Percentiles rank a stretch among this genome's conserved stretches.
These are phyloP conservation scores for Drosophila mettleri DNA, from an alignment of 2,888 invertebrate species.

Conservation along the genomic window DNA sequence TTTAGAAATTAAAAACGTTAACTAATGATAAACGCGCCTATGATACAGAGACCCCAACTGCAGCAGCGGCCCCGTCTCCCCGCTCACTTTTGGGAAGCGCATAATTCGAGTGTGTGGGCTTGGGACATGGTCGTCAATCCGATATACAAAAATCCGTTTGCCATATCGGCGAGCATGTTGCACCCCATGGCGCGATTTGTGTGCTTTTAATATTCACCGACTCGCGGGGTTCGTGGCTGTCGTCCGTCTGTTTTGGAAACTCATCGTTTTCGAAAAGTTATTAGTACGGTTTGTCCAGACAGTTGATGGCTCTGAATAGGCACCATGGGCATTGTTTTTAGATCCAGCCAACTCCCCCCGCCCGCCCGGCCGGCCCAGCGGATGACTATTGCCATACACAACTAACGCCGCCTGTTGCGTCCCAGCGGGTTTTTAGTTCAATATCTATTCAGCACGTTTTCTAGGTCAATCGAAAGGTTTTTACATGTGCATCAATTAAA, in stretches of 20 bases:
- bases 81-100: not conserved
- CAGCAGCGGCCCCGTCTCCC: constrained; percentile 1
- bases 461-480: constrained; percentile 57
- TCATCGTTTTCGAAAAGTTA: constrained; percentile 76
- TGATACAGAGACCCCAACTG: constrained; percentile 24
- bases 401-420: constrained; percentile 67
- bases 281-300: constrained; percentile 61
- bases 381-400: not conserved
- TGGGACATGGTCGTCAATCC: constrained; percentile 56
- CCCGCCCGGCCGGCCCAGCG: not conserved
- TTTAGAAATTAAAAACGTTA: constrained; percentile 63
- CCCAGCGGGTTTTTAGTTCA: constrained; percentile 64
- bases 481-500: constrained; percentile 72
- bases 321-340: constrained; percentile 57
- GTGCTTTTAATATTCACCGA: constrained; percentile 79
- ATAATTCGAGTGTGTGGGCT: constrained; percentile 69
- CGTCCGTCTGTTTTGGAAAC: constrained; percentile 66
- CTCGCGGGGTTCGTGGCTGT: constrained; percentile 31
- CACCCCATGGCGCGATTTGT: constrained; percentile 73
- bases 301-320: constrained; percentile 45
- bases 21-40: constrained; percentile 69
- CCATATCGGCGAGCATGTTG: constrained; percentile 41
- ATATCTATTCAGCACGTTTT: constrained; percentile 57
- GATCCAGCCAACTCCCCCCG: not conserved
- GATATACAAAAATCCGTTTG: constrained; percentile 22